Percentiles rank a stretch among this genome's conserved stretches.
phyloP scores from a whole-genome alignment of 2,888 invertebrate species.

The Drosophila mimetica region DNA sequence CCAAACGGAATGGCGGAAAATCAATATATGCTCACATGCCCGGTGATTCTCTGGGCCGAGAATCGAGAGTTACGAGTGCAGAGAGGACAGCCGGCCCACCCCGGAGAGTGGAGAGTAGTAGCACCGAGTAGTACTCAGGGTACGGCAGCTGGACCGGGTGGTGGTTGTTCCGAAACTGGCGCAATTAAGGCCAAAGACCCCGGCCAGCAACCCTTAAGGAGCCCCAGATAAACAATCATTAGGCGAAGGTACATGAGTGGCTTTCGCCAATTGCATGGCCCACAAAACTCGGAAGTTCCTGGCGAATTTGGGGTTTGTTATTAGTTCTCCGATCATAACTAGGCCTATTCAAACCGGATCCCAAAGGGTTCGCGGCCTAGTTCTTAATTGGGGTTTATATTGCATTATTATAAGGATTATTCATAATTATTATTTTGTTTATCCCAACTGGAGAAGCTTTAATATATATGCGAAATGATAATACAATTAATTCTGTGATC shows the following conservation, averaged over 20 bases:
- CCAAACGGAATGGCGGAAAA: conserved; percentile 60
- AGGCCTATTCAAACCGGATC: no score
- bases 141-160: conserved; percentile 46
- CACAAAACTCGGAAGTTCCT: background rate
- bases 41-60: conserved; percentile 13
- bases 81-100: conserved; percentile 24
- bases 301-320: background rate
- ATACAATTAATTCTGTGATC: no score
- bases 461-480: no score
- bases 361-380: no score
- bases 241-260: conserved; percentile 16
- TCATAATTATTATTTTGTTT: no score
- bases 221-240: conserved; percentile 28
- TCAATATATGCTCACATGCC: conserved; percentile 52
- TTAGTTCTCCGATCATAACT: background rate
- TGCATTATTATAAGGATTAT: no score
- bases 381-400: no score
- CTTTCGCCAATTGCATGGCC: conserved; percentile 1
- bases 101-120: conserved; percentile 9
- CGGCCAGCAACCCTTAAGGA: conserved; percentile 57
- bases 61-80: conserved; percentile 8
- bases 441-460: no score
- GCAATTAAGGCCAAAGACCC: conserved; percentile 72
- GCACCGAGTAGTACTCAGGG: background rate
- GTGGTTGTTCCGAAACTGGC: conserved; percentile 53